These are phyloP conservation scores for Aethes cnicana DNA, from an alignment of 2,888 invertebrate species.

Conservation along the genomic window DNA sequence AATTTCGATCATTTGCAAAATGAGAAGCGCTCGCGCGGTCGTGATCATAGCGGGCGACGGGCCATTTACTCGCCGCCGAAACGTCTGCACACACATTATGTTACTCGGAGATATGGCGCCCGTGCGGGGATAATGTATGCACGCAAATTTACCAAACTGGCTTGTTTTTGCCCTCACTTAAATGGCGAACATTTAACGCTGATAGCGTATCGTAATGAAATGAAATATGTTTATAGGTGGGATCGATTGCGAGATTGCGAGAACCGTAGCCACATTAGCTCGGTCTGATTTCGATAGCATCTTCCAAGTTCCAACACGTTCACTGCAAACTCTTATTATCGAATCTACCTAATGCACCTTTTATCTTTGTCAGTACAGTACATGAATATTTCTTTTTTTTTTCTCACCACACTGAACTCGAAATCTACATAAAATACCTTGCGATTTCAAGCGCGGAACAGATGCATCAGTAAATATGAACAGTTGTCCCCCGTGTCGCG, in stretches of 20 bases:
- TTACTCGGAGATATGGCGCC: conserved; percentile 19
- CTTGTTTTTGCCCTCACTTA: conserved; percentile 24
- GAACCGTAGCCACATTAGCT: not conserved
- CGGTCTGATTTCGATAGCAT: conserved; percentile 8
- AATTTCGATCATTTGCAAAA: conserved; percentile 22
- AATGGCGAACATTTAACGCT: conserved; percentile 24
- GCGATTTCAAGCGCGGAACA: not conserved
- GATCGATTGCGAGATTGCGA: conserved; percentile 9
- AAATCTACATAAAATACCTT: too few relatives aligned
- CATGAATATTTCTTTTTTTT: too few relatives aligned
- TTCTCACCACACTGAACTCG: not conserved
- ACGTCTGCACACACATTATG: conserved; percentile 30
- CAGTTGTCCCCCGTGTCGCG: conserved; percentile 2
- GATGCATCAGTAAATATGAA: conserved; percentile 9
- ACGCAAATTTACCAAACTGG: conserved; percentile 27
- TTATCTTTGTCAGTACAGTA: too few relatives aligned
- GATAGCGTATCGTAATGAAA: conserved; percentile 27
- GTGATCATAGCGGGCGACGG: conserved; percentile 38
- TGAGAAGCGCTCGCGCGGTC: conserved; percentile 34
- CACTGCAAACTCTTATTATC: too few relatives aligned
- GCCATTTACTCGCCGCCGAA: conserved; percentile 28
- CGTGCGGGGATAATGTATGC: conserved; percentile 29
- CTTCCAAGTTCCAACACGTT: too few relatives aligned
- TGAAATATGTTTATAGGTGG: conserved; percentile 11
- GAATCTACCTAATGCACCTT: too few relatives aligned